A percentile compares a stretch with the other conserved stretches of the same genome.
Evolutionary conservation across 2,113 vertebrate species (phyloP).

Genomic region (Pelmatolapia mariae): DNA sequence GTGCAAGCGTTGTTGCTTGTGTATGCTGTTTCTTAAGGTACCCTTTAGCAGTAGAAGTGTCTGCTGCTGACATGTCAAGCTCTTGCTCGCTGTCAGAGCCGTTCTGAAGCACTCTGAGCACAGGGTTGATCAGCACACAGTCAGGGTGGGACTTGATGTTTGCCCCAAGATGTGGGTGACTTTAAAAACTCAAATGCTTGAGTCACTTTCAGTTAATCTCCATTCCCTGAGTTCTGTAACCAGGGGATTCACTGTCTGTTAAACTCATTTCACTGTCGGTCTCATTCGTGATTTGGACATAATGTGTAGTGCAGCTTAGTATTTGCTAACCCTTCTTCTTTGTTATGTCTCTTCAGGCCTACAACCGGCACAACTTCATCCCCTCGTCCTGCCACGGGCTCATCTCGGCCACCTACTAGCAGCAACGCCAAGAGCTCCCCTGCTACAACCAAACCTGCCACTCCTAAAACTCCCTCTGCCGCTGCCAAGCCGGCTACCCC

Average conservation of each 20-base stretch:
- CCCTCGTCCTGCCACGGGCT: conserved; percentile 56
- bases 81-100: not conserved
- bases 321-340: not conserved
- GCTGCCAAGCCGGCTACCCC: conserved; percentile 51
- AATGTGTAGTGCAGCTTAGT: not conserved
- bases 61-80: not conserved
- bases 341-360: conserved; percentile 42
- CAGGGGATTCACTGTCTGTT: not conserved
- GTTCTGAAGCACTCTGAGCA: not conserved
- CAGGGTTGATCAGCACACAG: not conserved
- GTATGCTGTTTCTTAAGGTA: not conserved
- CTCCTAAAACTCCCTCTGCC: conserved; percentile 50
- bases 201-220: not conserved
- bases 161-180: not conserved
- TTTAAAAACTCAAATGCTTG: not conserved
- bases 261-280: not conserved
- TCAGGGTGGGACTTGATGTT: not conserved
- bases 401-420: conserved; percentile 1
- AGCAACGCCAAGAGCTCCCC: conserved; percentile 39
- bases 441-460: conserved; percentile 45
- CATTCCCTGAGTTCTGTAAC: not conserved
- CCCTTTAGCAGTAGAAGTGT: conserved; percentile 6
- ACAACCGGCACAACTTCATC: conserved; percentile 28
- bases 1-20: not conserved
- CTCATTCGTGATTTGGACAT: not conserved